phyloP scores from a whole-genome alignment of 2,888 invertebrate genomes.

The Athrips mouffetella region DNA sequence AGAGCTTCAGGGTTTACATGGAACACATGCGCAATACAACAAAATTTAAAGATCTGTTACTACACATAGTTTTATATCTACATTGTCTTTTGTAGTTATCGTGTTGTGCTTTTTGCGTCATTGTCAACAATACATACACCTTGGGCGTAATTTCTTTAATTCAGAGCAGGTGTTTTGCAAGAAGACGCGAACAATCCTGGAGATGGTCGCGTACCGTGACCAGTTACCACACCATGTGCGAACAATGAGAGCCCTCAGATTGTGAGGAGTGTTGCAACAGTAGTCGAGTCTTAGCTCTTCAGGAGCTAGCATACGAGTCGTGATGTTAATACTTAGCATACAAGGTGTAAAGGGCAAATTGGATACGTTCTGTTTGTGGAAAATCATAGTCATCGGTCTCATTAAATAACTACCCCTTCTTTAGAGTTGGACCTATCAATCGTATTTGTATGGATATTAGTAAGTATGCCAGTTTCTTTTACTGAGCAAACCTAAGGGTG shows the following conservation, averaged over 20 bases:
- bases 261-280: constrained; percentile 44
- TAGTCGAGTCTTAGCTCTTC: background rate
- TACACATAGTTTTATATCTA: background rate
- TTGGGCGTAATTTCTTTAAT: background rate
- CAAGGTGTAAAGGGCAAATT: too few species aligned
- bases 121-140: background rate
- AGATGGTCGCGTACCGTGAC: constrained; percentile 40
- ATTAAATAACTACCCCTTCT: too few species aligned
- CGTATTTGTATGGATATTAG: too few species aligned
- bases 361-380: too few species aligned
- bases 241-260: constrained; percentile 15
- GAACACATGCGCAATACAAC: background rate
- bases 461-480: too few species aligned
- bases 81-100: too few species aligned
- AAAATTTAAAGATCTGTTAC: background rate
- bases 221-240: constrained; percentile 38
- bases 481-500: too few species aligned
- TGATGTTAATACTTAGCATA: too few species aligned
- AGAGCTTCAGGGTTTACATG: too few species aligned
- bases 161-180: background rate
- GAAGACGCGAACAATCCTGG: constrained; percentile 32
- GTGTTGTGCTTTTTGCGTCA: background rate
- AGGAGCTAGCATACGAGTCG: background rate
- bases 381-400: too few species aligned
- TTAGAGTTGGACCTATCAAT: too few species aligned